phyloP scores from a whole-genome alignment of 2,113 vertebrate genomes.

The Pterocles orientalis region DNA sequence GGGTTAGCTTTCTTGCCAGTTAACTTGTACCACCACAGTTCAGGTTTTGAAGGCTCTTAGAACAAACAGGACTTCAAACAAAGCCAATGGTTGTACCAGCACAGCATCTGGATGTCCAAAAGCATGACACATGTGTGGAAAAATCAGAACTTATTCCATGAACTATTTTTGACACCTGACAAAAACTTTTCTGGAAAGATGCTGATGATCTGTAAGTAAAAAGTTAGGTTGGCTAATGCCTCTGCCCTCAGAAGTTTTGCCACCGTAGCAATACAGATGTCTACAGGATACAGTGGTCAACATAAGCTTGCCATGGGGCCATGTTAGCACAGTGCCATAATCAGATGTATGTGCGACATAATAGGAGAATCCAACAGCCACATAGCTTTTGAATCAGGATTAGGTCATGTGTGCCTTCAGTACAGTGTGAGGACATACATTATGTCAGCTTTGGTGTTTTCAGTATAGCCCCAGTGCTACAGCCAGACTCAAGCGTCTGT shows the following conservation, averaged over 20 bases:
- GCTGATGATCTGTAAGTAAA: neutral
- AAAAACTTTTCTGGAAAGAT: neutral
- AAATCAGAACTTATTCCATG: neutral
- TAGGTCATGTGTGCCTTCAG: neutral
- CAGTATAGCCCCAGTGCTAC: neutral
- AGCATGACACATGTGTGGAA: accelerated
- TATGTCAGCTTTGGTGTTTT: neutral
- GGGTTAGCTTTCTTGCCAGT: neutral
- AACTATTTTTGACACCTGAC: neutral
- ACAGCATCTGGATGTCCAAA: neutral
- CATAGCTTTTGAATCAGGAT: neutral
- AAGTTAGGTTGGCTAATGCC: neutral
- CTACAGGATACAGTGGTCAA: neutral
- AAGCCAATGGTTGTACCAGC: neutral
- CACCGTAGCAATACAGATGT: neutral
- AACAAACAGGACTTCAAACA: neutral
- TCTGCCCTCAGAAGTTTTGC: neutral
- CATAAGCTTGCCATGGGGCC: neutral
- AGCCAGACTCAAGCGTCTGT: neutral
- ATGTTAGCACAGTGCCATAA: neutral
- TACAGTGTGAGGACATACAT: neutral
- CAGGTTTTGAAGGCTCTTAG: neutral
- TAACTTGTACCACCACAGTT: neutral
- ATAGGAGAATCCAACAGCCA: neutral
- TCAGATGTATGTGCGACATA: neutral